These are phyloP conservation scores for Pseudachorutes palmiensis DNA, from an alignment of 1,140 invertebrate species.

Conservation along the genomic window DNA sequence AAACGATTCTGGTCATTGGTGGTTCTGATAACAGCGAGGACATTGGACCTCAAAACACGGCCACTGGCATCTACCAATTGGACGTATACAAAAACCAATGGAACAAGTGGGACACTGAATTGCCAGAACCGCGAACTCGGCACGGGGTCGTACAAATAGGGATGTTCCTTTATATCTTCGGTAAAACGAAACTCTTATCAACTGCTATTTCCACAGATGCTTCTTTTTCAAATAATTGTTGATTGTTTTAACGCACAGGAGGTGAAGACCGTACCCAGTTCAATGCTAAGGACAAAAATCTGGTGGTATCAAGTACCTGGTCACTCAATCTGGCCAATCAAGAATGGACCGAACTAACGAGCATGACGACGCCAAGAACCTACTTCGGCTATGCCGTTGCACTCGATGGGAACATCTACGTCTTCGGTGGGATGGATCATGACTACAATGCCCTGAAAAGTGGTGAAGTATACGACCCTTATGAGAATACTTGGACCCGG, in stretches of 20 bases:
- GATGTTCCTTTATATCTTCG: not conserved
- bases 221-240: no score
- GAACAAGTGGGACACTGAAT: not conserved
- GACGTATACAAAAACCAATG: not conserved
- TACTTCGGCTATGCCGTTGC: conserved; percentile 10
- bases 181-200: not conserved
- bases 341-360: not conserved
- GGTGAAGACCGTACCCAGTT: not conserved
- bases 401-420: not conserved
- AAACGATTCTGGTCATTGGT: conserved; percentile 1
- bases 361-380: not conserved
- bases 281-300: not conserved
- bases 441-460: not conserved
- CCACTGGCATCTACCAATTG: not conserved
- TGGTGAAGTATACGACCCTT: conserved; percentile 6
- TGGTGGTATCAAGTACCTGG: not conserved
- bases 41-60: not conserved
- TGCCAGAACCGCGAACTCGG: not conserved
- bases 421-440: conserved; percentile 7
- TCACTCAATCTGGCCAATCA: not conserved
- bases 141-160: not conserved
- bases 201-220: not conserved
- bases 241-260: not conserved
- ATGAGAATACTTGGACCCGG: not conserved
- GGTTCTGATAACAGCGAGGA: not conserved